Evolutionary conservation across 2,888 invertebrate species (phyloP).

Genomic region (Cepaea hortensis): DNA sequence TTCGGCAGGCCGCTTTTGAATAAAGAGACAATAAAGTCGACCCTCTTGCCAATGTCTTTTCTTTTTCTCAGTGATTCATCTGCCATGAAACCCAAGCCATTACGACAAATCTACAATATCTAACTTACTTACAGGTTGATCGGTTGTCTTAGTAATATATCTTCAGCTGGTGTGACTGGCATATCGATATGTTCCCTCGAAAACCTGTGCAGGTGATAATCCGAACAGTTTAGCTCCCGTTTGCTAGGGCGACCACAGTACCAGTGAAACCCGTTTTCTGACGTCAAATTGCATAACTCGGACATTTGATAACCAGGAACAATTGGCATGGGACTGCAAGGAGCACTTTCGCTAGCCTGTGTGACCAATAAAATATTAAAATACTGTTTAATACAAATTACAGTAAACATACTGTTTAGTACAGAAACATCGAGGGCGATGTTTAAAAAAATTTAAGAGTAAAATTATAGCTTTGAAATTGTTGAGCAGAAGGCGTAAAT

Average conservation of each 20-base stretch:
- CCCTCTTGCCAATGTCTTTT: too few species aligned
- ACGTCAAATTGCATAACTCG: not conserved
- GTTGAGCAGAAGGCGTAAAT: too few species aligned
- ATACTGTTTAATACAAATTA: not conserved
- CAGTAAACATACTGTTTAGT: not conserved
- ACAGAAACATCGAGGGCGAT: not conserved
- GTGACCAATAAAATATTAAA: not conserved
- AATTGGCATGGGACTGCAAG: not conserved
- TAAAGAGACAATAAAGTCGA: too few species aligned
- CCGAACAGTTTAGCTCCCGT: not conserved
- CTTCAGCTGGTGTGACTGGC: not conserved
- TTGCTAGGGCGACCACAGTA: conserved; percentile 11
- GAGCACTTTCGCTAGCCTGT: not conserved
- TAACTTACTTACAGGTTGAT: not conserved
- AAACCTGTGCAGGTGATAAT: not conserved
- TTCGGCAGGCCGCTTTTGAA: too few species aligned
- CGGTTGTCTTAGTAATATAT: not conserved
- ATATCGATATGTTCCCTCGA: not conserved
- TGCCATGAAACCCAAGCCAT: too few species aligned
- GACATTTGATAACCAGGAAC: not conserved
- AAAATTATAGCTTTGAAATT: too few species aligned
- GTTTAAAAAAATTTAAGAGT: not conserved
- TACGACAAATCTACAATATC: too few species aligned
- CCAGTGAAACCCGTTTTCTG: not conserved
- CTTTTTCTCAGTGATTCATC: too few species aligned